phyloP scores from a whole-genome alignment of 2,797 vertebrate species.

The Lacerta bilineata region DNA sequence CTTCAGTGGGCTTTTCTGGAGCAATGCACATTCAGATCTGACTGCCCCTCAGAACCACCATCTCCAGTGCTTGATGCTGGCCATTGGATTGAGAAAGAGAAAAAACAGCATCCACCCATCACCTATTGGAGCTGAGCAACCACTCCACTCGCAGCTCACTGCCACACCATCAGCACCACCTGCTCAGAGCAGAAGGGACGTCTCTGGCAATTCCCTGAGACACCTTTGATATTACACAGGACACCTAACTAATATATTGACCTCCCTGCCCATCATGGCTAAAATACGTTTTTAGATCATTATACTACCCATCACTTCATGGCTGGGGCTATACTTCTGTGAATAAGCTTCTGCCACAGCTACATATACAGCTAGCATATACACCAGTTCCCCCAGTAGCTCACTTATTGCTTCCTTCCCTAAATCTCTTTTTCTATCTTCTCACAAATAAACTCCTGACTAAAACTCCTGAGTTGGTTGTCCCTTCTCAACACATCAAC shows the following conservation, averaged over 20 bases:
- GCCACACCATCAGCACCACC: not conserved
- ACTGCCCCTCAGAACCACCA: not conserved
- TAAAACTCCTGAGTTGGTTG: not conserved
- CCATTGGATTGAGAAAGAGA: not conserved
- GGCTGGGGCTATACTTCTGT: not conserved
- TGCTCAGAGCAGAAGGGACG: not conserved
- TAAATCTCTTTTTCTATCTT: not conserved
- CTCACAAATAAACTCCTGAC: constrained; percentile 2
- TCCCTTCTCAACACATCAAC: not conserved
- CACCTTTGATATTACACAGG: not conserved
- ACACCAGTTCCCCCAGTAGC: not conserved
- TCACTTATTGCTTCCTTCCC: not conserved
- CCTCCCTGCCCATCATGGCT: not conserved
- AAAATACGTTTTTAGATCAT: not conserved
- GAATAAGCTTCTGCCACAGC: not conserved
- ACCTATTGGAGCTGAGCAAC: not conserved
- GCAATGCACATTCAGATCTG: not conserved
- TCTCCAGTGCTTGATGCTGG: not conserved
- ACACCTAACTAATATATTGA: not conserved
- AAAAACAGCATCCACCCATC: too few relatives aligned
- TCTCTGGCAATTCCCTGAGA: not conserved
- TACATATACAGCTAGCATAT: not conserved
- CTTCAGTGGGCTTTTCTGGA: not conserved
- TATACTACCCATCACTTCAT: not conserved
- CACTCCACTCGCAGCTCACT: not conserved